phyloP scores from a whole-genome alignment of 1,140 invertebrate species.

The Muscidifurax raptorellus region DNA sequence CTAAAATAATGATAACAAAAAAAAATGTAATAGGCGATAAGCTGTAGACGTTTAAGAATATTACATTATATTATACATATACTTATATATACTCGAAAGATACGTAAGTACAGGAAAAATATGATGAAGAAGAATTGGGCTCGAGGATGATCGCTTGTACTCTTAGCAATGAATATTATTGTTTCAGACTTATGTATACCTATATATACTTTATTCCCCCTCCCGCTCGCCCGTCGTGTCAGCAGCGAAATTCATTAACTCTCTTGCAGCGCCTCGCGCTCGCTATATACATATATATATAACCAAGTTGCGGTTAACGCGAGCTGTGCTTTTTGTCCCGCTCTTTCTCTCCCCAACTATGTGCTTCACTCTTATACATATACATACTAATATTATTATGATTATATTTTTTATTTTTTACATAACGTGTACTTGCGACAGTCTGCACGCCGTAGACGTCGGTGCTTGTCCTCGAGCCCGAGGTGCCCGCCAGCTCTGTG shows the following conservation, averaged over 20 bases:
- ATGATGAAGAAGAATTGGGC: slow-evolving; percentile 71
- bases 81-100: slow-evolving; percentile 48
- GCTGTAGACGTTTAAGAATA: slow-evolving; percentile 32
- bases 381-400: not conserved
- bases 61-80: slow-evolving; percentile 43
- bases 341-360: not conserved
- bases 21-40: slow-evolving; percentile 43
- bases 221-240: too few relatives aligned
- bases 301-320: too few relatives aligned
- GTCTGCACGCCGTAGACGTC: slow-evolving; percentile 57
- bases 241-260: slow-evolving; percentile 14
- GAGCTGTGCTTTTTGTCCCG: not conserved
- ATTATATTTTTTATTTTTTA: slow-evolving; percentile 23
- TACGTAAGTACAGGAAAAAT: slow-evolving; percentile 49
- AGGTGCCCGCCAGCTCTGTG: slow-evolving; percentile 70
- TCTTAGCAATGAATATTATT: slow-evolving; percentile 40
- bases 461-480: slow-evolving; percentile 75
- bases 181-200: not conserved
- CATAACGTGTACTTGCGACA: slow-evolving; percentile 30
- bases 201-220: not conserved
- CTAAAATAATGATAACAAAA: slow-evolving; percentile 39
- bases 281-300: too few relatives aligned
- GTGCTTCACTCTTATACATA: not conserved
- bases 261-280: not conserved
- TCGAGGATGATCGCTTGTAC: slow-evolving; percentile 71